A percentile compares a stretch with the other conserved stretches of the same genome.
These are phyloP conservation scores for Eucidaris tribuloides DNA, from an alignment of 35 echinoderm and acorn worm species.

Conservation along the genomic window DNA sequence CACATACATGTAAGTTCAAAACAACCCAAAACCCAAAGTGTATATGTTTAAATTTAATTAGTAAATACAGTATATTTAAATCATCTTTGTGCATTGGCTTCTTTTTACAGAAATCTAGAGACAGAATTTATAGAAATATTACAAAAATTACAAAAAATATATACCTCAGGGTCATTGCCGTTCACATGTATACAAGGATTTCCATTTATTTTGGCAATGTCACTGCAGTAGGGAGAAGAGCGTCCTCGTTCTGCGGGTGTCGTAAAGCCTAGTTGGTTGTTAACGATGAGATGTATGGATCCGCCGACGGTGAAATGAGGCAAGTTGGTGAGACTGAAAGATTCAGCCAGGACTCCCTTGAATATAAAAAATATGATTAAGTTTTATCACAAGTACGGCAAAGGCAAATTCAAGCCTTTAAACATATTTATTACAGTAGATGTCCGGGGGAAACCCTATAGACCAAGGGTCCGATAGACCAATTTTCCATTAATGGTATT, in stretches of 20 bases:
- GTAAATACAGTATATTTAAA: too few relatives aligned
- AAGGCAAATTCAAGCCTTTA: too few relatives aligned
- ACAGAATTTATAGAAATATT: not conserved
- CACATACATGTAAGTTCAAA: too few relatives aligned
- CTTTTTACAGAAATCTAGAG: not conserved
- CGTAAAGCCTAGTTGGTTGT: slow-evolving; percentile 97
- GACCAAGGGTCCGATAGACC: too few relatives aligned
- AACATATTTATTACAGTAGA: too few relatives aligned
- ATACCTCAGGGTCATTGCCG: slow-evolving; percentile 95
- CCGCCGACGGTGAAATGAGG: slow-evolving; percentile 92
- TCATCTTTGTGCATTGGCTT: not conserved
- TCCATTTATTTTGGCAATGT: slow-evolving; percentile 91
- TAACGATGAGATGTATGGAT: slow-evolving; percentile 80
- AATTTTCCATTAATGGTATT: too few relatives aligned
- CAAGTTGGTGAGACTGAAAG: slow-evolving; percentile 47
- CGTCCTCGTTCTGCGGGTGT: slow-evolving; percentile 78
- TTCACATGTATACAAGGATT: slow-evolving; percentile 94
- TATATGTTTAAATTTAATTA: too few relatives aligned
- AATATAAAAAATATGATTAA: too few relatives aligned
- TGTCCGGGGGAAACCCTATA: too few relatives aligned
- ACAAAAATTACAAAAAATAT: too few relatives aligned
- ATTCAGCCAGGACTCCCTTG: slow-evolving; percentile 82
- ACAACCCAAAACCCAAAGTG: too few relatives aligned
- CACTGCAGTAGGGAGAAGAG: slow-evolving; percentile 78
- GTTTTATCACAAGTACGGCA: too few relatives aligned